Base-by-base conservation (phyloP, 2,113 vertebrate species). In the Eudyptes chrysolophus region DNA sequence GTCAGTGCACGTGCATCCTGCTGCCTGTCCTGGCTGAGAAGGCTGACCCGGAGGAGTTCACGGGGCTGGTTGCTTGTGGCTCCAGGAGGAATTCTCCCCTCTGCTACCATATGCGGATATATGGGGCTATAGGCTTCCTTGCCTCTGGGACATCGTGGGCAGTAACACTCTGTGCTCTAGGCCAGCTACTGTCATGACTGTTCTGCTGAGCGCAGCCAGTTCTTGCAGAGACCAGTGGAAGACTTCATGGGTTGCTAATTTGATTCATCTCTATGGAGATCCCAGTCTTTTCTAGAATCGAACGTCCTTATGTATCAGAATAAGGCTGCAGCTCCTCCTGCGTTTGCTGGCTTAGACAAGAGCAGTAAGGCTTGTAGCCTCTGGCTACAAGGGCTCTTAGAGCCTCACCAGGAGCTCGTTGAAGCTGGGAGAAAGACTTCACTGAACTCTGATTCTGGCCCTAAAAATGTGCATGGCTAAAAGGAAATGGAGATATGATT, bases 371-470 rank as follows among this genome's bases (percentile, higher is more conserved):
- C 61, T 87, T 78, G 34, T 79, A 17, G 46, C 54, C 58, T 85
- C 75, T 87, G 70, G 9, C 65, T 76, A 4, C 24, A 54, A 58
- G 44, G 51, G 57, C 46, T n/a, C 57, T 61, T 40, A 46, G 70
- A 87, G n/a, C 62, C 84, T 82, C 74, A 58, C 77, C 80, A 76
- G 46, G 54, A 96, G 87, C 25, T 87, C 26, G 1, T 42, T 95
- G 92, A 97, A 94, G 89, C 9, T 72, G 66, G 32, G 48, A 76
- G 72, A 84, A 87, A 76, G 49, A 76, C 94, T 89, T 96, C 62
- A 60, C 19, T 88, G 93, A 89, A 49, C 87, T 66, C 65, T 58
- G 77, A 44, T 91, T 94, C 61, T 71, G 64, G 57, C 58, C 62
- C 49, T 91, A 70, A 72, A 89, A 57, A 10, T 48, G 26, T 96